These are phyloP conservation scores for Scolopax rusticola DNA, from an alignment of 2,797 vertebrate genomes.

Conservation along the genomic window DNA sequence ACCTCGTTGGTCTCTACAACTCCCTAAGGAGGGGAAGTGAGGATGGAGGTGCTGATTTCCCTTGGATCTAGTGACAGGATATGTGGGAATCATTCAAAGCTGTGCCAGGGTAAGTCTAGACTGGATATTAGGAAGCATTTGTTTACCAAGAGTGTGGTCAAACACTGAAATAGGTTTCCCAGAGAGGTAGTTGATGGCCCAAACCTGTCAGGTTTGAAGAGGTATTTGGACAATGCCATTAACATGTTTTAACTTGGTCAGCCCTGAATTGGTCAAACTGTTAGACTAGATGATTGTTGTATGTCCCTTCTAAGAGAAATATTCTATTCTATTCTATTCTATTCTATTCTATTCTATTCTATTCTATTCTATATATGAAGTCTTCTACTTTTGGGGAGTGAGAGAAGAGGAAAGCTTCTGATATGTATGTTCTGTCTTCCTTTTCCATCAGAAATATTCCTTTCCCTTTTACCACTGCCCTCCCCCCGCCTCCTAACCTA, in stretches of 20 bases:
- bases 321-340: not conserved
- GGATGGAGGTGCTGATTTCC: not conserved
- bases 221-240: not conserved
- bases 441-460: not conserved
- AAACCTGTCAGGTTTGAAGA: not conserved
- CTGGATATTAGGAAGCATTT: not conserved
- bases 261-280: not conserved
- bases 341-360: not conserved
- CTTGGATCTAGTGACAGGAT: not conserved
- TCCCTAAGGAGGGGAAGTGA: not conserved
- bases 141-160: not conserved
- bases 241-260: not conserved
- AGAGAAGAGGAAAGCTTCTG: not conserved
- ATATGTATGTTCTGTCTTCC: not conserved
- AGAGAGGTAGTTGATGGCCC: not conserved
- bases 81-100: not conserved
- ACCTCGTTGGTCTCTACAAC: not conserved
- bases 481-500: accelerated
- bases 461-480: not conserved
- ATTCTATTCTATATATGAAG: not conserved
- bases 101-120: not conserved
- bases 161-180: not conserved
- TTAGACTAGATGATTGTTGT: not conserved
- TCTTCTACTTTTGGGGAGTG: not conserved
- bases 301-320: not conserved